A percentile compares a stretch with the other conserved stretches of the same genome.
Evolutionary conservation across 2,797 vertebrate species (phyloP).

Genomic region (Tragelaphus oryx): DNA sequence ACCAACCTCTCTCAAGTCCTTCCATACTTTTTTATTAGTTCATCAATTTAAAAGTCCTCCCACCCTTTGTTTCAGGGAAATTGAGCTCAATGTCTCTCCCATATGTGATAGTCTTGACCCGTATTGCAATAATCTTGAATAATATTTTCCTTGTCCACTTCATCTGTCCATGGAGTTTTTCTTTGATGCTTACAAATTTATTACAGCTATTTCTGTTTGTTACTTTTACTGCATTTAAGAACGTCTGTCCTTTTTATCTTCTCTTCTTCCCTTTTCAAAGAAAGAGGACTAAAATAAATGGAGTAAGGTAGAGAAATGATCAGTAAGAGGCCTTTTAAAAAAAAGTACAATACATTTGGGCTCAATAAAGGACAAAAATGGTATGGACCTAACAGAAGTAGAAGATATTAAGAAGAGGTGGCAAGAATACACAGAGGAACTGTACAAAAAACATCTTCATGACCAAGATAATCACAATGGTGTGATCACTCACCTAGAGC

Average conservation of each 20-base stretch:
- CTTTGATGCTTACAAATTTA: neutral
- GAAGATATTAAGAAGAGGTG: no score
- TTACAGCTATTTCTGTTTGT: neutral
- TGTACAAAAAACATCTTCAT: no score
- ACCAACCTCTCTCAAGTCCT: neutral
- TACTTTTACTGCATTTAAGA: neutral
- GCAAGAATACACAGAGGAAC: no score
- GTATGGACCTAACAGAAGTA: no score
- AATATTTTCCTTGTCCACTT: neutral
- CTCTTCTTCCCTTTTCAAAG: neutral
- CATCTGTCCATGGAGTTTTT: neutral
- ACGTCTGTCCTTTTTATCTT: neutral
- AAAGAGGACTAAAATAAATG: neutral
- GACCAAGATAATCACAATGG: fast-evolving
- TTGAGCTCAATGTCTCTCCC: neutral
- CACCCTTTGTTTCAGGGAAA: neutral
- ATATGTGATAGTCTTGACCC: neutral
- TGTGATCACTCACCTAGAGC: no score
- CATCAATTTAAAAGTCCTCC: neutral
- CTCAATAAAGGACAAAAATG: no score
- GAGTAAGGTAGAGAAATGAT: no score
- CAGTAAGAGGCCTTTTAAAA: neutral
- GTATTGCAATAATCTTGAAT: neutral
- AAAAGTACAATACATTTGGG: neutral
- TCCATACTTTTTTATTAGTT: neutral